Base-by-base conservation (phyloP, 2,113 vertebrate genomes). In the Pseudois nayaur region DNA sequence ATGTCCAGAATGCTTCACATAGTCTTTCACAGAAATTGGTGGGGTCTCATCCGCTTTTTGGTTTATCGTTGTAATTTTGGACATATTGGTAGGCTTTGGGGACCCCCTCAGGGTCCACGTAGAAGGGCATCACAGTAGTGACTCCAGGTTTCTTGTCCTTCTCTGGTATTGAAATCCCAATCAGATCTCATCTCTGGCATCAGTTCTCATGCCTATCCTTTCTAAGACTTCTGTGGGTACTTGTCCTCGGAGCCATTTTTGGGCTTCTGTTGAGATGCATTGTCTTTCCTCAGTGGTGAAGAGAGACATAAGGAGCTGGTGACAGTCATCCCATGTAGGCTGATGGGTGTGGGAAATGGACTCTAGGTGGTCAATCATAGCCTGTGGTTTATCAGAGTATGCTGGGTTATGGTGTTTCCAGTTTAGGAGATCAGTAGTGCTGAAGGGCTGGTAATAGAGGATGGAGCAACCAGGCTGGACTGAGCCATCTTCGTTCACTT, bases 181-280 rank as follows among this genome's bases (percentile, higher is more conserved):
- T 36, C 67, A 40, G 67, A 71, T 71, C 67, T 12, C 10, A 40
- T 40, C 67, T 71, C 64, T 71, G 64, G 64, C 64, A 36, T 71
- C 2, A 0, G n/a, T 71, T 71, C 19, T 71, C 0, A 0, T 40
- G 67, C n/a, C 67, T 40, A 40, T 40, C n/a, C 19, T 71, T 40
- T 23, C n/a, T 40, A 40, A 71, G n/a, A 71, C n/a, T 1, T 71
- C 19, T 21, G 64, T 0, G 0, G n/a, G n/a, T 17, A 8, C 19
- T 23, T 71, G 5, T 71, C n/a, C 67, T 71, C 2, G 0, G n/a
- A 71, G 67, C 5, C 67, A 71, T 23, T 71, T 71, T 23, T 3
- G n/a, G 17, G 67, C n/a, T 71, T 71, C n/a, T 71, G 64, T 71
- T 71, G 9, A 23, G 19, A 36, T 21, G n/a, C 5, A 36, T 23